Percentiles rank a stretch among this genome's conserved stretches.
These are phyloP conservation scores for Caenorhabditis sp. DNA, from an alignment of 2,888 invertebrate genomes.

Conservation along the genomic window DNA sequence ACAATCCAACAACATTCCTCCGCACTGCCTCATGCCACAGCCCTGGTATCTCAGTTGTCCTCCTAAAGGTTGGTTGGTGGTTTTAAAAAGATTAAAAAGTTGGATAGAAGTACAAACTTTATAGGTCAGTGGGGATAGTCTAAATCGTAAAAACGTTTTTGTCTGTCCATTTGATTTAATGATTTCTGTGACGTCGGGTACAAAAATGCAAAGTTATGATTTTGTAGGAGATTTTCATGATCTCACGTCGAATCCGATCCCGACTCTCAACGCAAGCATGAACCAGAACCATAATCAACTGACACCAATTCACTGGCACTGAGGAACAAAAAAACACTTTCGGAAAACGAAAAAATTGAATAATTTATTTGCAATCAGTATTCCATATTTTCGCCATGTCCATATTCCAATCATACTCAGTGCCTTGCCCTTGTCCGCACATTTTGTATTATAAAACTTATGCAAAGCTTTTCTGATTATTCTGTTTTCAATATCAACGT, in stretches of 20 bases:
- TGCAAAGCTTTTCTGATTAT: no score
- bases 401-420: slow-evolving; percentile 4
- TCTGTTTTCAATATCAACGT: no score
- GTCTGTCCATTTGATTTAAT: slow-evolving; percentile 1
- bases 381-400: slow-evolving; percentile 1
- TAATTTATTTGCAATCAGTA: slow-evolving; percentile 22
- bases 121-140: no score
- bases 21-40: slow-evolving; percentile 51
- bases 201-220: slow-evolving; percentile 3
- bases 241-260: slow-evolving; percentile 11
- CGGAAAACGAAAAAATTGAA: no score
- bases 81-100: background rate
- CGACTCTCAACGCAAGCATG: slow-evolving; percentile 15
- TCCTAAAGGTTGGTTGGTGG: slow-evolving; percentile 14
- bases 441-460: background rate
- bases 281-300: slow-evolving; percentile 32
- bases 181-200: background rate
- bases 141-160: background rate
- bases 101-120: background rate
- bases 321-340: no score
- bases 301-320: slow-evolving; percentile 57
- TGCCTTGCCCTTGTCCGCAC: slow-evolving; percentile 6
- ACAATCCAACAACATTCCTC: slow-evolving; percentile 37
- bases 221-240: slow-evolving; percentile 51
- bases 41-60: slow-evolving; percentile 50